Evolutionary conservation across 1,140 invertebrate genomes (phyloP), one percentile per base, ranked within the genome.

Genomic region (Pachypsylla venusta): DNA sequence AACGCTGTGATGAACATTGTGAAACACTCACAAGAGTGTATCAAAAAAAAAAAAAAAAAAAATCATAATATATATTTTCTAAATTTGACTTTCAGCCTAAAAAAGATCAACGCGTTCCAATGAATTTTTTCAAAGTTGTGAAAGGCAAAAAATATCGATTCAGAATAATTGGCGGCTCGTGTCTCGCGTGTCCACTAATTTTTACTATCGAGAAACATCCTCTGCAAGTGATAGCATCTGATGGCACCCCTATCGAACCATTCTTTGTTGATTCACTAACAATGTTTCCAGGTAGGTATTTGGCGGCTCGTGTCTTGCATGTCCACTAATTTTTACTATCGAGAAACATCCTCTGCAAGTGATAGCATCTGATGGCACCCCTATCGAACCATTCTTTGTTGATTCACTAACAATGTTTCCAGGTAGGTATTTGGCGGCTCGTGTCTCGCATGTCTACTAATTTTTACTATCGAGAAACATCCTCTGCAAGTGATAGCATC

Each of bases 191-290:
- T 55, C 25, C 48, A 25, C n/a, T 56, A 2, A 25, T 24, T 16
- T 27, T 59, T 26, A 59, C 48, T 19, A 27, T 59, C 25, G 22
- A 55, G 25, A 19, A 27, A 12, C 58, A 55, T 24, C 42, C 13
- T 3, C 42, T 81, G 20, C 66, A 65, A 27, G 65, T 78, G 1
- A 69, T 77, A 24, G 70, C 74, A 2, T 68, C 70, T 13, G 79
- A 81, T 62, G 75, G 75, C 24, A 68, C 70, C 53, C 69, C 77
- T 7, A 71, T 83, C 5, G 69, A 77, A 63, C 75, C 79, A 1
- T 66, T 69, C 1, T 55, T 64, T 55, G 70, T 69, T 61, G 58
- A 67, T 53, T 26, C 40, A 1, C 12, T 67, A 2, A 60, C 22
- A 13, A 53, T 61, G 13, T 62, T 40, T 35, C 27, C 63, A 20